phyloP scores from a whole-genome alignment of 2,113 vertebrate genomes.

The Syrmaticus mikado region DNA sequence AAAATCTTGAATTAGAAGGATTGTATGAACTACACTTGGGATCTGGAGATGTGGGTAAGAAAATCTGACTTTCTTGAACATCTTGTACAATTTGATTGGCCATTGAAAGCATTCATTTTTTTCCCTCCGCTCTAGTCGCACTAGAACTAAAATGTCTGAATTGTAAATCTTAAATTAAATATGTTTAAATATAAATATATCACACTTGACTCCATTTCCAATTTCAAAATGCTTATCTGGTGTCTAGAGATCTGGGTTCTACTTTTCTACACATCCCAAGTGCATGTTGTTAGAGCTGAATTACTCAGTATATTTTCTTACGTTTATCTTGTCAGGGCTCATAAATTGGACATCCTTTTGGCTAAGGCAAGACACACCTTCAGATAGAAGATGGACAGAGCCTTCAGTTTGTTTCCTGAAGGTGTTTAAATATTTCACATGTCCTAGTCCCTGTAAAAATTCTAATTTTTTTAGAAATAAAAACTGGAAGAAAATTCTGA shows the following conservation, averaged over 20 bases:
- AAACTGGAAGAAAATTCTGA: not conserved
- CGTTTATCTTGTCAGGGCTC: not conserved
- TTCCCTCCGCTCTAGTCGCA: not conserved
- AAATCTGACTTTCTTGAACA: not conserved
- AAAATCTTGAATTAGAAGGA: not conserved
- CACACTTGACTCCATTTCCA: not conserved
- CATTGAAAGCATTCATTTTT: not conserved
- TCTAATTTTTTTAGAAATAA: not conserved
- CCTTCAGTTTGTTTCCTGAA: not conserved
- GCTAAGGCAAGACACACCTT: not conserved
- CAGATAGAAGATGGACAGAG: not conserved
- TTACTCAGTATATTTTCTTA: not conserved
- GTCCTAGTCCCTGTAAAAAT: not conserved
- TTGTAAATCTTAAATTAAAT: not conserved
- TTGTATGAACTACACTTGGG: not conserved
- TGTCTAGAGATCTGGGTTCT: not conserved
- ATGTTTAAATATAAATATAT: not conserved
- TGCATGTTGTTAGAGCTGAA: not conserved
- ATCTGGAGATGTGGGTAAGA: not conserved
- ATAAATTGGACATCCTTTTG: not conserved
- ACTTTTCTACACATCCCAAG: not conserved
- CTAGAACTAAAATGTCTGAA: not conserved
- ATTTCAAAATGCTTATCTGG: not conserved
- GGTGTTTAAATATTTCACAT: not conserved
- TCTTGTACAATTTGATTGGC: not conserved